Base-by-base conservation (phyloP, 2,797 vertebrate species). In the Crax fasciolata region DNA sequence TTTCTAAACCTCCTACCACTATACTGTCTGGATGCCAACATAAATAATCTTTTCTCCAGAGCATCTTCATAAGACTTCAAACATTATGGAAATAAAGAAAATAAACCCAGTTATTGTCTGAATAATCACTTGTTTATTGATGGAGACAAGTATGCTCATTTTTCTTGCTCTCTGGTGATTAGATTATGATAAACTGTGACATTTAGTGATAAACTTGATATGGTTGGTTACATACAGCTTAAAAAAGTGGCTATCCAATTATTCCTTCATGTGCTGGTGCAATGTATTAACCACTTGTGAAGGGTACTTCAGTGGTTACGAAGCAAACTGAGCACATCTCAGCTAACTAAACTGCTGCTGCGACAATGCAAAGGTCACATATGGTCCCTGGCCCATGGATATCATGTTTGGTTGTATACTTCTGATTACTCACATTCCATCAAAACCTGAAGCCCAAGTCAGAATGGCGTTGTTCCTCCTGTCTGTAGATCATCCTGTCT, bases 21-120 rank as follows among this genome's bases (percentile, higher is more conserved):
- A n/a, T 44, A 35, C 48, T 79, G 92, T 68, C 89, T 83, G 81
- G 51, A 77, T 89, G 89, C 68, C 94, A 95, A 88, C 84, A 75
- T 82, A 95, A 93, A 96, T 91, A 90, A 96, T 89, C 75, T 48
- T 83, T 95, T 52, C 89, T 94, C 78, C 52, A 55, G 51, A 84
- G 84, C 30, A 14, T 96, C 96, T 96, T 96, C 81, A 93, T 86
- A 61, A 90, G 84, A 35, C 43, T 84, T 83, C 74, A 90, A 83
- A 79, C 65, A 90, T 95, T 91, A 71, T 80, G 77, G 90, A 95
- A 96, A 94, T 94, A 93, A 94, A 89, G 94, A 85, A 95, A 93
- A 97, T 93, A 96, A 96, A 96, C 78, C 38, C 92, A 92, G 85
- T 90, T 93, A 91, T 92, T 96, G 87, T 96, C 90, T 96, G 95